Conservation (phyloP, 35 echinoderm and acorn worm genomes). For the Apostichopus californicus region DNA sequence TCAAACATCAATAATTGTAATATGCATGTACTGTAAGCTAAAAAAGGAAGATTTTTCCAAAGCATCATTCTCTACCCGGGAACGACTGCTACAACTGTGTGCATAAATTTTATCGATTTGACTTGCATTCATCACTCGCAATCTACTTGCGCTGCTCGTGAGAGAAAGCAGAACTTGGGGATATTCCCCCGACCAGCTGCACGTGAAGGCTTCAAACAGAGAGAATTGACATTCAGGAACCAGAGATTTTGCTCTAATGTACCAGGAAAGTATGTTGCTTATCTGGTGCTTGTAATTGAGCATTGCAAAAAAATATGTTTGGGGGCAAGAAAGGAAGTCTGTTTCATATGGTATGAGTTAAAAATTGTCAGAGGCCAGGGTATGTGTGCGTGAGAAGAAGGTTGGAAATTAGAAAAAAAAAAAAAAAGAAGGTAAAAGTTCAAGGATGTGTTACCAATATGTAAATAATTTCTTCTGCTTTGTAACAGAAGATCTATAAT, state of each 20-base stretch:
- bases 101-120: conserved; percentile 11
- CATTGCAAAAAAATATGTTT: background rate
- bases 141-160: background rate
- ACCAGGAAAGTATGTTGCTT: background rate
- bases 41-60: background rate
- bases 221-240: background rate
- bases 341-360: background rate
- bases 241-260: background rate
- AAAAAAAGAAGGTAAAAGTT: no score
- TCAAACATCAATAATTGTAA: background rate
- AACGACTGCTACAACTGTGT: background rate
- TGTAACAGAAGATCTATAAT: no score
- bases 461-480: background rate
- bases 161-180: background rate
- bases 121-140: background rate
- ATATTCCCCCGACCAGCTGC: background rate
- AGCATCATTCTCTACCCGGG: background rate
- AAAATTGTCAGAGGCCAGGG: background rate
- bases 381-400: background rate
- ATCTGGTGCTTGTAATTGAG: conserved; percentile 11
- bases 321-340: background rate
- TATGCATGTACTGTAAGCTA: background rate
- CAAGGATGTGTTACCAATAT: background rate
- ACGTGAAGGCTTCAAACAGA: background rate
- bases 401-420: no score